These are phyloP conservation scores for Ernsta delagoae DNA, from an alignment of 2,888 invertebrate genomes.

Conservation along the genomic window DNA sequence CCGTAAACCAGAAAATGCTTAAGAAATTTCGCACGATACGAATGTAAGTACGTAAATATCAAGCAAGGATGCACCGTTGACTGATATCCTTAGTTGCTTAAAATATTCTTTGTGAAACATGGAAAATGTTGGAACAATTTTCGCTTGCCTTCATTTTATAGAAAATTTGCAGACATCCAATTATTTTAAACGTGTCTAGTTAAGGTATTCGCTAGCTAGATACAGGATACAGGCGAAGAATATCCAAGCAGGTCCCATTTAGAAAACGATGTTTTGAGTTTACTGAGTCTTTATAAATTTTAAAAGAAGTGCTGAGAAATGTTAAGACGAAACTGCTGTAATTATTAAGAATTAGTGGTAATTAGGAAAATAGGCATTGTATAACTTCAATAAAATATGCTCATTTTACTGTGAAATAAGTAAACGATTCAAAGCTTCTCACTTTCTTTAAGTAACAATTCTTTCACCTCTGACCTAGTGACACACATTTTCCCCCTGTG, in stretches of 20 bases:
- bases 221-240: constrained; percentile 5
- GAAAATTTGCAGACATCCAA: constrained; percentile 30
- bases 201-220: constrained; percentile 16
- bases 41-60: background rate
- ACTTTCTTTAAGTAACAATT: constrained; percentile 25
- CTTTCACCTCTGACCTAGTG: constrained; percentile 21
- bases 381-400: background rate
- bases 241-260: constrained; percentile 8
- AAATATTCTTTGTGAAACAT: constrained; percentile 13
- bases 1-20: too few species aligned
- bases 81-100: constrained; percentile 12
- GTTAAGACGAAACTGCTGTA: too few species aligned
- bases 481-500: constrained; percentile 23
- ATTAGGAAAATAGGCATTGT: too few species aligned
- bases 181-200: constrained; percentile 33
- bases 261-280: constrained; percentile 7
- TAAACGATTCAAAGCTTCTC: constrained; percentile 20
- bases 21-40: too few species aligned
- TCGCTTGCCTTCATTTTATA: constrained; percentile 14
- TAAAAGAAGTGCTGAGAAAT: background rate
- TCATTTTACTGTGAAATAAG: constrained; percentile 2
- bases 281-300: constrained; percentile 12
- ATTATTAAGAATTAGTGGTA: too few species aligned
- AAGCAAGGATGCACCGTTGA: background rate
- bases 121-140: constrained; percentile 26